These are phyloP conservation scores for Acipenser oxyrinchus DNA, from an alignment of 2,797 vertebrate species.

Conservation along the genomic window DNA sequence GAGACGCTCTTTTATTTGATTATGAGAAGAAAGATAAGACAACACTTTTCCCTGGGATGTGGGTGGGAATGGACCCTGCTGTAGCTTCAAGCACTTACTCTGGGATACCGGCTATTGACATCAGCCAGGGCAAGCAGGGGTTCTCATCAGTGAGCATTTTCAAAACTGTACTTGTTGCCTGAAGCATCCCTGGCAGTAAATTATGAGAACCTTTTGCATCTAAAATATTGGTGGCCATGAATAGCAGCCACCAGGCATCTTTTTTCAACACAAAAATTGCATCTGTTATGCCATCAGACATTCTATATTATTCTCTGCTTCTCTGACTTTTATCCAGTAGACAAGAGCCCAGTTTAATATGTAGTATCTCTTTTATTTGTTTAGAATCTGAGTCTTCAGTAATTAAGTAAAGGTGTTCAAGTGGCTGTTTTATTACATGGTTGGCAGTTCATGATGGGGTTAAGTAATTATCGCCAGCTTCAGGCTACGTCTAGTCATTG, in stretches of 20 bases:
- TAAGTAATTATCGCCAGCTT: too few species aligned
- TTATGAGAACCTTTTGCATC: slow-evolving; percentile 3
- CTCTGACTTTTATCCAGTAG: not conserved
- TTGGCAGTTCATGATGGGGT: not conserved
- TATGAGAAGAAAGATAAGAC: too few species aligned
- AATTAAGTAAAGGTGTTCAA: not conserved
- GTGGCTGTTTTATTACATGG: not conserved
- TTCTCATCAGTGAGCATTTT: too few species aligned
- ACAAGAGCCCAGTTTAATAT: not conserved
- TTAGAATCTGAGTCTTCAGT: not conserved
- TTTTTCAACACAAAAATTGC: slow-evolving; percentile 8
- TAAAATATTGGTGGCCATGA: not conserved
- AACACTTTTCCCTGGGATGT: too few species aligned
- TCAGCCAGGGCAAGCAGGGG: too few species aligned
- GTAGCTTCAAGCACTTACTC: too few species aligned
- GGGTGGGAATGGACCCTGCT: too few species aligned
- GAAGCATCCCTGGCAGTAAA: too few species aligned
- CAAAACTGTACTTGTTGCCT: too few species aligned
- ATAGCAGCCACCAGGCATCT: not conserved
- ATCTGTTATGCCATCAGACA: slow-evolving; percentile 13
- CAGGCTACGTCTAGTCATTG: too few species aligned
- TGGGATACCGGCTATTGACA: too few species aligned
- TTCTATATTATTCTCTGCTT: not conserved
- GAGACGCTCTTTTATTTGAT: too few species aligned
- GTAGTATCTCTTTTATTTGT: not conserved